A percentile compares a stretch with the other conserved stretches of the same genome.
Evolutionary conservation across 2,888 invertebrate genomes (phyloP).

Genomic region (Hydraecia micacea): DNA sequence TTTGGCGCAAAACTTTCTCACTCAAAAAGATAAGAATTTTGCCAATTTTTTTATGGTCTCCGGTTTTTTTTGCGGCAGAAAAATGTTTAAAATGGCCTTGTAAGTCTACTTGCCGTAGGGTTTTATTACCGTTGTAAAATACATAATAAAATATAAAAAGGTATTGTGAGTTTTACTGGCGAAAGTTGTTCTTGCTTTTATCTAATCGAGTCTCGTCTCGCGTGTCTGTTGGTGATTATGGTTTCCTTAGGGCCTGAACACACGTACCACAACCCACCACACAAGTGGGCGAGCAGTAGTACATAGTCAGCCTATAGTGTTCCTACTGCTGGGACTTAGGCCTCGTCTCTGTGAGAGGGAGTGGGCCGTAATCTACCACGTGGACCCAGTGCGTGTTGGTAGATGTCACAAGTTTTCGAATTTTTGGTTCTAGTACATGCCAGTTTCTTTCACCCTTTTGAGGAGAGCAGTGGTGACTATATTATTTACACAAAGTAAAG

Average conservation of each 20-base stretch:
- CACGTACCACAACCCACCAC: neutral
- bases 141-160: slow-evolving; percentile 59
- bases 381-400: neutral
- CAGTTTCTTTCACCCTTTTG: neutral
- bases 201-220: slow-evolving; percentile 44
- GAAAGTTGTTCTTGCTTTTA: slow-evolving; percentile 52
- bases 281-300: neutral
- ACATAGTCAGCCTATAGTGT: neutral
- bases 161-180: slow-evolving; percentile 43
- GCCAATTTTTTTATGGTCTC: slow-evolving; percentile 52
- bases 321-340: neutral
- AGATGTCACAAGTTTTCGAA: neutral
- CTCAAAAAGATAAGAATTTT: slow-evolving; percentile 51
- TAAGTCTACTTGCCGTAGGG: slow-evolving; percentile 40
- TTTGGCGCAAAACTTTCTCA: slow-evolving; percentile 51
- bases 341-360: neutral
- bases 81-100: slow-evolving; percentile 51
- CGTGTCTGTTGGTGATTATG: slow-evolving; percentile 37
- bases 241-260: slow-evolving; percentile 16
- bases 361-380: neutral
- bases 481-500: neutral
- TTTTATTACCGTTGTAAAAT: slow-evolving; percentile 61
- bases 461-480: neutral
- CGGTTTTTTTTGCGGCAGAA: slow-evolving; percentile 44
- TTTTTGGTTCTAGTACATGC: neutral